Percentiles rank a stretch among this genome's conserved stretches.
These are phyloP conservation scores for Tangara arthus DNA, from an alignment of 2,797 vertebrate genomes.

Conservation along the genomic window DNA sequence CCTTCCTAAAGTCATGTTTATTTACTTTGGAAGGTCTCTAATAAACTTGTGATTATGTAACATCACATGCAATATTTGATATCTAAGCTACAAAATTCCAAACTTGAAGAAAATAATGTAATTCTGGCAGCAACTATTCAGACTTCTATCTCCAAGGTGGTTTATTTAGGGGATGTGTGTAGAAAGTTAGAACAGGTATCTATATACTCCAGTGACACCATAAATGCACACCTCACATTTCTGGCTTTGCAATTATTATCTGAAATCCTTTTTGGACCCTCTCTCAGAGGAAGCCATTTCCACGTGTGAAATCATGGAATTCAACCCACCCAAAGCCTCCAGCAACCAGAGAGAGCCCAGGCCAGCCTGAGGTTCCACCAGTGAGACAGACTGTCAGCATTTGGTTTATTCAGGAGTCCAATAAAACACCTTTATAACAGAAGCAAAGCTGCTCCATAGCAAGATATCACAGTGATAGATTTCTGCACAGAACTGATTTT, in stretches of 20 bases:
- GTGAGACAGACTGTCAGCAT: background rate
- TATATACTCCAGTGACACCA: background rate
- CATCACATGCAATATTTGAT: background rate
- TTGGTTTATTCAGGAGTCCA: background rate
- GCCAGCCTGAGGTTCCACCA: background rate
- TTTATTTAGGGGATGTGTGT: rapidly evolving
- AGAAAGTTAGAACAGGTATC: background rate
- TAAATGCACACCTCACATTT: background rate
- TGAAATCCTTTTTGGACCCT: background rate
- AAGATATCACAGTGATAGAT: background rate
- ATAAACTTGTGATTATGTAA: background rate
- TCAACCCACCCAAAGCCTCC: background rate
- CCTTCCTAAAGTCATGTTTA: background rate
- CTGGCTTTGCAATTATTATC: background rate
- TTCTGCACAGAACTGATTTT: background rate
- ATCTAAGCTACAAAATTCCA: background rate
- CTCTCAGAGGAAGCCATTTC: background rate
- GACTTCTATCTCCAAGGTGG: background rate
- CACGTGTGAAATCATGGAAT: background rate
- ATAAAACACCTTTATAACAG: background rate
- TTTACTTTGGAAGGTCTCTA: background rate
- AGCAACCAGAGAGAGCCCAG: background rate
- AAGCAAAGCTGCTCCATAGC: background rate
- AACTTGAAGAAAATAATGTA: background rate
- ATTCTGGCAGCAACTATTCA: background rate